A percentile compares a stretch with the other conserved stretches of the same genome.
These are phyloP conservation scores for Phasia obesa DNA, from an alignment of 2,888 invertebrate species.

Conservation along the genomic window DNA sequence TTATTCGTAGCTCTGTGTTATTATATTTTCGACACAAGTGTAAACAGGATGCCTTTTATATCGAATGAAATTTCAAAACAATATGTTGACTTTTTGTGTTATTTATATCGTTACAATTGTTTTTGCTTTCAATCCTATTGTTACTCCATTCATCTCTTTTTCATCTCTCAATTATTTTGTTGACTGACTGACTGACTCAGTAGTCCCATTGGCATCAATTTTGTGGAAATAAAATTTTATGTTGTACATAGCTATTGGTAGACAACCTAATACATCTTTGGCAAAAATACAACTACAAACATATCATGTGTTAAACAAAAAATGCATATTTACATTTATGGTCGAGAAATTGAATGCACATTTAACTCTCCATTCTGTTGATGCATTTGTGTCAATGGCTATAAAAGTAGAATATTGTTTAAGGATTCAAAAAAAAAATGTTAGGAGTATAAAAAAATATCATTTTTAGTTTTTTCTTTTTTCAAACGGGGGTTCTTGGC, in stretches of 20 bases:
- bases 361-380: too few relatives aligned
- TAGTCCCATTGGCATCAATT: conserved; percentile 38
- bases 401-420: too few relatives aligned
- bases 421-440: too few relatives aligned
- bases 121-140: neutral
- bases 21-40: too few relatives aligned
- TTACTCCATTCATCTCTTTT: conserved; percentile 26
- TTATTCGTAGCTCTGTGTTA: too few relatives aligned
- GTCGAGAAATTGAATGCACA: too few relatives aligned
- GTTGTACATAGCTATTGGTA: neutral
- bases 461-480: too few relatives aligned
- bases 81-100: conserved; percentile 5
- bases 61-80: conserved; percentile 18
- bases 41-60: too few relatives aligned
- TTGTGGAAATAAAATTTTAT: conserved; percentile 50
- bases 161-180: conserved; percentile 47
- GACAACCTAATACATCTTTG: neutral
- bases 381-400: too few relatives aligned
- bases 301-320: neutral
- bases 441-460: too few relatives aligned
- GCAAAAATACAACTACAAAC: neutral
- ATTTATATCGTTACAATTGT: neutral
- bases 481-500: too few relatives aligned
- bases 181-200: conserved; percentile 44
- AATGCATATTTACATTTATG: too few relatives aligned